Evolutionary conservation across 2,113 vertebrate species (phyloP).

Genomic region (Heteronetta atricapilla): DNA sequence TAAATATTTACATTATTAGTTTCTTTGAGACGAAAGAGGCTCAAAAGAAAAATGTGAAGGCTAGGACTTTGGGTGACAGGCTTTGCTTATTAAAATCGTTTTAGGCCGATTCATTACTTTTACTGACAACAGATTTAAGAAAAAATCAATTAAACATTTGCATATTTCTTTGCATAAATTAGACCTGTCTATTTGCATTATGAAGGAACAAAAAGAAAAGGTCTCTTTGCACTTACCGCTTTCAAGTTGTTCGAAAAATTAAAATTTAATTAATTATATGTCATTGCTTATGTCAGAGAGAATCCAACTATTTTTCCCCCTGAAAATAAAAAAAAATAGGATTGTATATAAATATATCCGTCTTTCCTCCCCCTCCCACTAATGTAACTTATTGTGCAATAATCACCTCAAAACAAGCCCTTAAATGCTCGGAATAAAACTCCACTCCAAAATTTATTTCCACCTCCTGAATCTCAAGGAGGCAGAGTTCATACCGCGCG

Average conservation of each 20-base stretch:
- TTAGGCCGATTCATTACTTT: constrained; percentile 79
- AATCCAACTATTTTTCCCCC: neutral
- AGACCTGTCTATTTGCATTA: constrained; percentile 51
- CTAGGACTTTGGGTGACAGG: constrained; percentile 65
- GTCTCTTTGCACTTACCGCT: neutral
- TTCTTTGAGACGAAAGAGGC: constrained; percentile 47
- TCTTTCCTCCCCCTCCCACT: neutral
- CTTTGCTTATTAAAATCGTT: constrained; percentile 78
- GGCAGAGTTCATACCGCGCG: neutral
- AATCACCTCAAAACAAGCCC: neutral
- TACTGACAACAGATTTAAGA: constrained; percentile 78
- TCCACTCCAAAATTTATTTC: neutral
- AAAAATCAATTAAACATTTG: constrained; percentile 81
- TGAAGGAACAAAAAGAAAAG: neutral
- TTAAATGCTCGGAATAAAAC: neutral
- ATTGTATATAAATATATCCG: accelerated
- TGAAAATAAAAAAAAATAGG: neutral
- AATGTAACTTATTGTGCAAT: neutral
- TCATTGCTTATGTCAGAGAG: neutral
- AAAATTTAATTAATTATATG: constrained; percentile 41
- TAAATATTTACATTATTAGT: constrained; percentile 74
- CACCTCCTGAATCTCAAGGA: constrained; percentile 36
- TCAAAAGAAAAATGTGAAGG: constrained; percentile 43
- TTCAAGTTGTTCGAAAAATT: constrained; percentile 21
- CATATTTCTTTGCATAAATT: constrained; percentile 80